phyloP scores from a whole-genome alignment of 2,797 vertebrate genomes.

The Aeoliscus strigatus region DNA sequence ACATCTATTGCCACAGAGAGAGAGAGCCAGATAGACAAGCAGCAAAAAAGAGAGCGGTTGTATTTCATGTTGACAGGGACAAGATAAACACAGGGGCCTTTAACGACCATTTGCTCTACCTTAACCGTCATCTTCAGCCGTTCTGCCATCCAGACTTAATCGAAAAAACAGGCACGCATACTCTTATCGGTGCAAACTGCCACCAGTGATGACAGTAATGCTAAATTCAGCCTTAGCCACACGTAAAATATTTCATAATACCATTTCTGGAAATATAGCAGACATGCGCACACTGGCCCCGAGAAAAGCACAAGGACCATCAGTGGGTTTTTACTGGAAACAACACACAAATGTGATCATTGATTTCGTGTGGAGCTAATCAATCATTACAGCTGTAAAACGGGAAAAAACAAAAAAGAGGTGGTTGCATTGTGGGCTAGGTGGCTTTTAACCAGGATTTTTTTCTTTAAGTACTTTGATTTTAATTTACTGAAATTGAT shows the following conservation, averaged over 20 bases:
- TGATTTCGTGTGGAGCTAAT: too few relatives aligned
- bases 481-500: slow-evolving; percentile 39
- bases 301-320: too few relatives aligned
- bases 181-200: slow-evolving; percentile 21
- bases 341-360: background rate
- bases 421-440: too few relatives aligned
- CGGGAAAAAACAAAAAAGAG: too few relatives aligned
- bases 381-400: too few relatives aligned
- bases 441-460: slow-evolving; percentile 26
- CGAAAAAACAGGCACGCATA: slow-evolving; percentile 20
- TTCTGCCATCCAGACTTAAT: slow-evolving; percentile 42
- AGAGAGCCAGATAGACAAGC: slow-evolving; percentile 5
- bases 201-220: slow-evolving; percentile 20
- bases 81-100: slow-evolving; percentile 67
- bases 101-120: slow-evolving; percentile 61
- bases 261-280: slow-evolving; percentile 21
- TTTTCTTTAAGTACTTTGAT: slow-evolving; percentile 36
- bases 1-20: slow-evolving; percentile 29
- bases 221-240: slow-evolving; percentile 16
- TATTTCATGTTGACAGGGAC: slow-evolving; percentile 71
- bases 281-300: too few relatives aligned
- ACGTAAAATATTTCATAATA: slow-evolving; percentile 35
- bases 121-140: slow-evolving; percentile 58
- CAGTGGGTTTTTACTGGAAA: too few relatives aligned
- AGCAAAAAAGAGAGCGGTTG: slow-evolving; percentile 32